phyloP scores from a whole-genome alignment of 2,797 vertebrate genomes.

The Champsocephalus gunnari region DNA sequence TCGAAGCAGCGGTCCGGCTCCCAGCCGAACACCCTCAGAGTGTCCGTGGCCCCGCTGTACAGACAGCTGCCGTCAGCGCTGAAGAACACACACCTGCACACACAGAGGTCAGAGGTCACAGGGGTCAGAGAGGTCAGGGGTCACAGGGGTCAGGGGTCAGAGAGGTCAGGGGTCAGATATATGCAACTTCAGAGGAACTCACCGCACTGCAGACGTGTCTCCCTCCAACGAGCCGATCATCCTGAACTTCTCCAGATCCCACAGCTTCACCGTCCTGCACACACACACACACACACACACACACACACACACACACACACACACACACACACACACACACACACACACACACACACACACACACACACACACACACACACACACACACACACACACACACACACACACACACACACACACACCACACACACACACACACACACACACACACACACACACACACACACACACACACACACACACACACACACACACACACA shows the following conservation, averaged over 20 bases:
- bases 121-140: neutral
- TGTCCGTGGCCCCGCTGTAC: conserved; percentile 91
- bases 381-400: too few species aligned
- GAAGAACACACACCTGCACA: conserved; percentile 90
- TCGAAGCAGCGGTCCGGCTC: conserved; percentile 97
- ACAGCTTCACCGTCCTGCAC: conserved; percentile 92
- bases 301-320: too few species aligned
- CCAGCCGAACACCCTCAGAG: conserved; percentile 93
- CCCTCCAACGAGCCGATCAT: conserved; percentile 94
- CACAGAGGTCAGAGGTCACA: neutral
- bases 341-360: too few species aligned
- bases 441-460: too few species aligned
- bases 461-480: too few species aligned
- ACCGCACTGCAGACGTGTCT: conserved; percentile 91
- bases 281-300: neutral
- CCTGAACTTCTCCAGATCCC: conserved; percentile 97
- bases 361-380: too few species aligned
- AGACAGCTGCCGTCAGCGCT: conserved; percentile 92
- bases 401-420: too few species aligned
- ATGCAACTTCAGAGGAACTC: neutral
- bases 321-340: too few species aligned
- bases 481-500: too few species aligned
- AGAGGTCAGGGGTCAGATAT: neutral
- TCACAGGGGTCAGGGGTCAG: too few species aligned
- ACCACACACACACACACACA: too few species aligned